These are phyloP conservation scores for Listrodromus nycthemerus DNA, from an alignment of 2,888 invertebrate genomes.

Conservation along the genomic window DNA sequence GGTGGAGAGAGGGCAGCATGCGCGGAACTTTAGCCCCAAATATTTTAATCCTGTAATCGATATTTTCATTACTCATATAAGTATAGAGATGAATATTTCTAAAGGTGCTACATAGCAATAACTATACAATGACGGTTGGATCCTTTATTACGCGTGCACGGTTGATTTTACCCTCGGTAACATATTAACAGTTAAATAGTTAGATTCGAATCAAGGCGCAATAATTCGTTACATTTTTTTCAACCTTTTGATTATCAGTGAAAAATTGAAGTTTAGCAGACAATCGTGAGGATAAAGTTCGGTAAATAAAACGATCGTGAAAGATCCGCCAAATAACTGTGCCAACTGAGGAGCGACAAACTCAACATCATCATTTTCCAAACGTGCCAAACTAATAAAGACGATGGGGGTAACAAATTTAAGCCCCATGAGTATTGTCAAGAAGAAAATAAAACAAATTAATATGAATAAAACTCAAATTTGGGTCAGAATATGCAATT, in stretches of 20 bases:
- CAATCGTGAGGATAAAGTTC: not conserved
- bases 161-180: not conserved
- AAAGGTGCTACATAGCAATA: conserved; percentile 68
- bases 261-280: conserved; percentile 16
- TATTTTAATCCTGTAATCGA: conserved; percentile 54
- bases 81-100: conserved; percentile 62
- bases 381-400: conserved; percentile 49
- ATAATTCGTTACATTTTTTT: not conserved
- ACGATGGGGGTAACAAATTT: not conserved
- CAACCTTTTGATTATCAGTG: not conserved
- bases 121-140: conserved; percentile 47
- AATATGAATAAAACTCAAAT: conserved; percentile 27
- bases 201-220: not conserved
- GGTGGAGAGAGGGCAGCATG: conserved; percentile 57
- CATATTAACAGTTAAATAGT: not conserved
- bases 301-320: not conserved
- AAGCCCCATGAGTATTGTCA: not conserved
- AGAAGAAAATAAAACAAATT: conserved; percentile 38
- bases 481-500: conserved; percentile 44
- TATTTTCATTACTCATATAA: conserved; percentile 63
- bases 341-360: conserved; percentile 19
- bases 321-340: conserved; percentile 41
- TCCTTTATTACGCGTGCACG: conserved; percentile 46
- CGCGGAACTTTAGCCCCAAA: conserved; percentile 56
- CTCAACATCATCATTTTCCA: conserved; percentile 31